Base-by-base conservation (phyloP, 1,140 invertebrate species). In the Hydropsyche tenuis region DNA sequence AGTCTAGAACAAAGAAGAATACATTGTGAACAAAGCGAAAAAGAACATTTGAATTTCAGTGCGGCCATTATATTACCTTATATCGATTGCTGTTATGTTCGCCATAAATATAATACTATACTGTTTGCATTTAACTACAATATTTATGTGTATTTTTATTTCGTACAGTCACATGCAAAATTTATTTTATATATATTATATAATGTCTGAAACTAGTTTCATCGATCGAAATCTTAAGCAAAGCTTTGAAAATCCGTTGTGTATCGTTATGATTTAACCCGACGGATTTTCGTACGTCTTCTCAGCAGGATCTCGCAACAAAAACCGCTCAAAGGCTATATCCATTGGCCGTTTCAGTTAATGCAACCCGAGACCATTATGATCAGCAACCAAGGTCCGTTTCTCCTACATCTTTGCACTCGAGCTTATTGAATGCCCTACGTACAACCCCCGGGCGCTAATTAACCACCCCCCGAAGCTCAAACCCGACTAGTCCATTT, bases 391-490 rank as follows among this genome's bases (percentile, higher is more conserved):
- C 56, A 60, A 60, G 56, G 56, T 60, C 7, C 48, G 14, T 27
- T 23, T 18, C 23, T 60, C 51, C 51, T 12, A 25, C 56, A 60
- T 60, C 22, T 25, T 37, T 25, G 20, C 56, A 60, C 56, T 60
- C 23, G 0, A 37, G 23, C 56, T 60, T 27, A 60, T 60, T 60
- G 56, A 60, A 60, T 60, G 12, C 16, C 11, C 20, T 11, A 7
- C 12, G 56, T 23, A 60, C 48, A 20, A 16, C 14, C 48, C 56
- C 7, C 11, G 20, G 22, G 22, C 23, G 20, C 56, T 60, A 60
- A 60, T 60, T 60, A 60, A 60, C 56, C 56, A 60, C 56, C 56
- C 56, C 56, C 30, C 23, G 14, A 7, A 25, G 56, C 23, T 60
- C 7, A 4, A 1, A 60, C 23, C 12, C 56, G 56, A 60, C 56